Conservation (phyloP, 2,113 vertebrate genomes). For the Hydrolagus affinis region DNA sequence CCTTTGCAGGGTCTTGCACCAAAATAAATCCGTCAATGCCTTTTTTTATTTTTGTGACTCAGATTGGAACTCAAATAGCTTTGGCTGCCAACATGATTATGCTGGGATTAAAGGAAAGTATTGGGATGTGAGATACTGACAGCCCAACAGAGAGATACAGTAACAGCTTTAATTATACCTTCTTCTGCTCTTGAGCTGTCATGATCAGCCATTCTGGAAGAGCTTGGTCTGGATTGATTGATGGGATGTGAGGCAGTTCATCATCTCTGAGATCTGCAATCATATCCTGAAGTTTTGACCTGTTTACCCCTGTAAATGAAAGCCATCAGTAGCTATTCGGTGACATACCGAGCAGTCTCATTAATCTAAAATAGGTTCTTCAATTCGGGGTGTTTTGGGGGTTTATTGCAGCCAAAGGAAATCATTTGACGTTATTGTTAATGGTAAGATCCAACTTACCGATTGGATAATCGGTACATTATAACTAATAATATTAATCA, state of each 20-base stretch:
- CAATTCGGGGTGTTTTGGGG: too few species aligned
- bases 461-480: too few species aligned
- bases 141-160: slow-evolving; percentile 4
- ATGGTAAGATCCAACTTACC: neutral
- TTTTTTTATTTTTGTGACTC: neutral
- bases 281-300: slow-evolving; percentile 67
- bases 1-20: neutral
- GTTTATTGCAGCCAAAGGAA: neutral
- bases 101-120: slow-evolving; percentile 11
- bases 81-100: neutral
- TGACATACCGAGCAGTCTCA: slow-evolving; percentile 38
- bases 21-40: neutral
- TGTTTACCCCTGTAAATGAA: slow-evolving; percentile 69
- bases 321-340: slow-evolving; percentile 59
- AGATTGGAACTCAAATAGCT: neutral
- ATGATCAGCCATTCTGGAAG: slow-evolving; percentile 68
- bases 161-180: slow-evolving; percentile 49
- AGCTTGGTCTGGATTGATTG: slow-evolving; percentile 66
- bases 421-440: neutral
- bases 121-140: neutral
- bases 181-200: slow-evolving; percentile 69
- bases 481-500: too few species aligned
- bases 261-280: slow-evolving; percentile 70
- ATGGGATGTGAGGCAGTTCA: slow-evolving; percentile 63
- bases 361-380: neutral